Evolutionary conservation across 1,140 invertebrate genomes (phyloP).

Genomic region (Steinernema feltiae): DNA sequence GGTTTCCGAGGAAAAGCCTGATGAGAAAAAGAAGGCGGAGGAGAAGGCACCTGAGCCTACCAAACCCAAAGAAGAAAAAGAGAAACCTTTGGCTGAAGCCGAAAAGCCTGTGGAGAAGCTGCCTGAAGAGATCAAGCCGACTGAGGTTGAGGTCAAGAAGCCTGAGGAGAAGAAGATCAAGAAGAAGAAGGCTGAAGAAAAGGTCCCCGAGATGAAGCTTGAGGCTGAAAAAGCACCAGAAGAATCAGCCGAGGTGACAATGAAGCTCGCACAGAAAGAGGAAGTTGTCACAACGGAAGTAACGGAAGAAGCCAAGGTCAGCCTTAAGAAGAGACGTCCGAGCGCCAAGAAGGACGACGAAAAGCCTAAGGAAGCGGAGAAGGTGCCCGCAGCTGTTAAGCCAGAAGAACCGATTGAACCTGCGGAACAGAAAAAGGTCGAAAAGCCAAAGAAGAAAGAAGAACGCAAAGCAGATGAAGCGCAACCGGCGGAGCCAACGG

Average conservation of each 20-base stretch:
- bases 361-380: conserved; percentile 18
- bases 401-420: too few relatives aligned
- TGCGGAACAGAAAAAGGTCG: conserved; percentile 5
- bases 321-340: conserved; percentile 16
- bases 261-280: neutral
- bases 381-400: too few relatives aligned
- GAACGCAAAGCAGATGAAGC: neutral
- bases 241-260: conserved; percentile 19
- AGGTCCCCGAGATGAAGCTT: conserved; percentile 21
- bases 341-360: conserved; percentile 18
- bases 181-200: conserved; percentile 19
- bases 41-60: neutral
- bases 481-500: neutral
- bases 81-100: neutral
- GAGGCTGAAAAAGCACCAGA: conserved; percentile 13
- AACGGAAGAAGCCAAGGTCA: neutral
- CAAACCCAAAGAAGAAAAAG: neutral
- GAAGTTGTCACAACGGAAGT: neutral
- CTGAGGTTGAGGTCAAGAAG: neutral
- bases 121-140: conserved; percentile 17
- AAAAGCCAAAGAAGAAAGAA: conserved; percentile 25
- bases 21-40: neutral
- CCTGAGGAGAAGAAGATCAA: neutral
- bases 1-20: neutral
- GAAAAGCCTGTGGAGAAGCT: conserved; percentile 15